phyloP scores from a whole-genome alignment of 2,113 vertebrate species.

The Blennius ocellaris region DNA sequence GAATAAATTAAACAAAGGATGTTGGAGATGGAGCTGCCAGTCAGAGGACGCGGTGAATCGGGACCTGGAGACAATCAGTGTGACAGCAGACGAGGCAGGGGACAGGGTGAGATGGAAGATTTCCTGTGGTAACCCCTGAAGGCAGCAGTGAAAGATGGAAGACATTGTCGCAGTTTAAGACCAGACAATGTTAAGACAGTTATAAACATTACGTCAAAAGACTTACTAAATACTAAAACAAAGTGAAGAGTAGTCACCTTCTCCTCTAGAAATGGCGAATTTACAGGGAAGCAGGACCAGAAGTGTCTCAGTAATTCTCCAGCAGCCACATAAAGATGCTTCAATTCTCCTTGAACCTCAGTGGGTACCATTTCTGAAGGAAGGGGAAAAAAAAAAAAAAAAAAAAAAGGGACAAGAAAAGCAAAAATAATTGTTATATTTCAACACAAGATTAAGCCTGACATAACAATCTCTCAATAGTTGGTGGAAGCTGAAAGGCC shows the following conservation, averaged over 20 bases:
- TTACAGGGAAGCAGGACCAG: slow-evolving; percentile 99
- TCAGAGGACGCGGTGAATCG: no score
- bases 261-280: slow-evolving; percentile 96
- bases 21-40: no score
- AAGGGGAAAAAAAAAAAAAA: slow-evolving; percentile 24
- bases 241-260: slow-evolving; percentile 84
- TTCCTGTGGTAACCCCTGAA: no score
- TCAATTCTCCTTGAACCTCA: slow-evolving; percentile 93
- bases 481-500: no score
- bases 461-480: background rate
- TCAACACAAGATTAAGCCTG: background rate
- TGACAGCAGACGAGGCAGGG: no score
- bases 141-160: no score
- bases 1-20: no score
- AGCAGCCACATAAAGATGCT: slow-evolving; percentile 94
- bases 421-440: background rate
- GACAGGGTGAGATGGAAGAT: no score
- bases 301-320: slow-evolving; percentile 96
- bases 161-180: no score
- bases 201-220: no score
- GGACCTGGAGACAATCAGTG: no score
- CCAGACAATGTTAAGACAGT: no score
- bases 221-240: background rate
- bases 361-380: slow-evolving; percentile 93
- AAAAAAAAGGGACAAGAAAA: background rate